Evolutionary conservation across 2,113 vertebrate species (phyloP), one percentile per base, ranked within the genome.

Genomic region (Canis aureus): DNA sequence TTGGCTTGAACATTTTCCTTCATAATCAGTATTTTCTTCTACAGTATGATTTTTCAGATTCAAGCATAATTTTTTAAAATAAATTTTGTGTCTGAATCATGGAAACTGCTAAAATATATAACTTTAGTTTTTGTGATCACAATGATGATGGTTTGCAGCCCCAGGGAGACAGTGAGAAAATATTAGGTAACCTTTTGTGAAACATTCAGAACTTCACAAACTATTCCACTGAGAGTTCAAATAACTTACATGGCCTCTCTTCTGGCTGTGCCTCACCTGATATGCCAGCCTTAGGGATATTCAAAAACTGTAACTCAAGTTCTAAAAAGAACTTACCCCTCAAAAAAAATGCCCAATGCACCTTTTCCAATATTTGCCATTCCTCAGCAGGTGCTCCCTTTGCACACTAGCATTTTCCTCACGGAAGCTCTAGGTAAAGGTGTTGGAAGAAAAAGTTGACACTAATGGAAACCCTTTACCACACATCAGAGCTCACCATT

Each of bases 401-500:
- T 83, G 94, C n/a, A 15, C 55, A 19, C 55, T 57, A 67, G 51
- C 27, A 73, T 91, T 91, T 86, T 23, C 66, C 53, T 82, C 66
- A 10, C 11, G 11, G 76, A 53, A 92, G 15, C 35, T 78, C 59
- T 59, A 83, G 73, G 67, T 62, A 96, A 94, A 93, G 38, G 53
- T 91, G 49, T 69, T 57, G 59, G 71, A 67, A 95, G 69, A 62
- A 69, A 97, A 95, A 89, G 43, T 7, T 35, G 84, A 81, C 90
- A 64, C 66, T 85, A 78, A 97, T 94, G 66, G 64, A 32, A 96
- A 83, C 38, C n/a, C 60, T 84, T 97, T 60, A 83, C 69, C 51
- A 76, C 82, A 92, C 53, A 95, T 95, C 82, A 83, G 55, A 69
- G 25, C 32, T 95, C 67, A 59, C 64, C 94, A 79, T 89, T 84